These are phyloP conservation scores for Lepus europaeus DNA, from an alignment of 2,113 vertebrate species.

Conservation along the genomic window DNA sequence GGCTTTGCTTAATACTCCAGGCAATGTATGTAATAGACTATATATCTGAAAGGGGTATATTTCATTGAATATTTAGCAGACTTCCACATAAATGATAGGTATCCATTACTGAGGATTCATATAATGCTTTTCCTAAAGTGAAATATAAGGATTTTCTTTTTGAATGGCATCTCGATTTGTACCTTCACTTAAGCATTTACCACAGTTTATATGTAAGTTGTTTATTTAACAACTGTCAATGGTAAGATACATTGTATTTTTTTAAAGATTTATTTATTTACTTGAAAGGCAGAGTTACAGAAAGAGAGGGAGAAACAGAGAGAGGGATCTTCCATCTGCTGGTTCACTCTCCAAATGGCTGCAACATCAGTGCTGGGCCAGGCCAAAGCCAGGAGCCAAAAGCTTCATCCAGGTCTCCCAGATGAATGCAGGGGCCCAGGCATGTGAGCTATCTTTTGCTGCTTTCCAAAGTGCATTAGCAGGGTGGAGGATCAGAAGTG, in stretches of 20 bases:
- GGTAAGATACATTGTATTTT: neutral
- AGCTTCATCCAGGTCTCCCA: too few relatives aligned
- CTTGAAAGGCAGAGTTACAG: too few relatives aligned
- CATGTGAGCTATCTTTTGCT: too few relatives aligned
- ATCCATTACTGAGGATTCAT: neutral
- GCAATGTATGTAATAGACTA: neutral
- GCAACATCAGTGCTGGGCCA: too few relatives aligned
- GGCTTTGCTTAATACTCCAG: neutral
- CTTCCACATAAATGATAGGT: neutral
- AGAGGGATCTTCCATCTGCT: too few relatives aligned
- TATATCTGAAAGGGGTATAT: neutral
- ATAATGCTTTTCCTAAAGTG: neutral
- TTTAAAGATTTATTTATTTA: too few relatives aligned
- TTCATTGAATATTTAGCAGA: neutral
- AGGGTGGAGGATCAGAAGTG: too few relatives aligned
- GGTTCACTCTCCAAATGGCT: too few relatives aligned
- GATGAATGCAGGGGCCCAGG: too few relatives aligned
- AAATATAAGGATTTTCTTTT: slow-evolving; percentile 40
- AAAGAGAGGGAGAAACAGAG: too few relatives aligned
- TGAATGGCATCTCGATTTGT: neutral
- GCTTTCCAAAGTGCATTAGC: too few relatives aligned
- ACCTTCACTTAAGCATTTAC: neutral
- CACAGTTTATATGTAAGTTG: slow-evolving; percentile 25
- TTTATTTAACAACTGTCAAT: neutral
- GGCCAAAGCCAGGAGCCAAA: too few relatives aligned